Base-by-base conservation (phyloP, 2,797 vertebrate genomes). In the Sebastes iracundus region DNA sequence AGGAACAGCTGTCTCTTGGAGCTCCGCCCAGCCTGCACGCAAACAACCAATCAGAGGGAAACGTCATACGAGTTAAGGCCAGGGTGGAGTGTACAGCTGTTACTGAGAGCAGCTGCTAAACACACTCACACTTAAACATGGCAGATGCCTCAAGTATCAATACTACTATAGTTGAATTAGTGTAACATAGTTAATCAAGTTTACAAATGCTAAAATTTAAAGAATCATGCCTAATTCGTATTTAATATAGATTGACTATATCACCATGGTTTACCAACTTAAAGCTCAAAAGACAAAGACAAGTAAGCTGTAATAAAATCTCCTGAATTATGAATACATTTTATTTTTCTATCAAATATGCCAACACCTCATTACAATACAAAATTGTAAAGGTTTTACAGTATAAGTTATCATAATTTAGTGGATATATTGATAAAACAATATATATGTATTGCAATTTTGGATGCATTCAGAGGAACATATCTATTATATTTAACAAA, bases 1-100 rank as follows among this genome's bases (percentile, higher is more conserved):
- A 99, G 95, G 85, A 99, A 97, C 74, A 99, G 94, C 88, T 99
- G 98, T 33, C 98, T 97, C 93, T 99, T 99, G 56, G 98, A 98
- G 82, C 98, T 99, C 90, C 98, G 96, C 67, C 98, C 98, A 0
- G 98, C 98, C 98, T 99, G 33, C 0, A 23, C 22, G 62, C 25
- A 64, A 70, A 81, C 65, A 87, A 33, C 73, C 72, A 88, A 86
- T 83, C 76, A 90, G 22, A 82, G 33, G 22, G 65, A 68, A 55
- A 68, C 6, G 13, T 78, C 20, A 52, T 4, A 53, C 4, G 6
- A 22, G 28, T 11, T 35, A 22, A 63, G 13, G 9, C 4, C 52
- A 76, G 52, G 1, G 3, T 3, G n/a, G 18, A 6, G 18, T 5
- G 33, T 58, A 7, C 65, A 58, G 72, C 75, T 83, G 77, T 69